phyloP scores from a whole-genome alignment of 2,113 vertebrate species.

The Poicephalus gulielmi region DNA sequence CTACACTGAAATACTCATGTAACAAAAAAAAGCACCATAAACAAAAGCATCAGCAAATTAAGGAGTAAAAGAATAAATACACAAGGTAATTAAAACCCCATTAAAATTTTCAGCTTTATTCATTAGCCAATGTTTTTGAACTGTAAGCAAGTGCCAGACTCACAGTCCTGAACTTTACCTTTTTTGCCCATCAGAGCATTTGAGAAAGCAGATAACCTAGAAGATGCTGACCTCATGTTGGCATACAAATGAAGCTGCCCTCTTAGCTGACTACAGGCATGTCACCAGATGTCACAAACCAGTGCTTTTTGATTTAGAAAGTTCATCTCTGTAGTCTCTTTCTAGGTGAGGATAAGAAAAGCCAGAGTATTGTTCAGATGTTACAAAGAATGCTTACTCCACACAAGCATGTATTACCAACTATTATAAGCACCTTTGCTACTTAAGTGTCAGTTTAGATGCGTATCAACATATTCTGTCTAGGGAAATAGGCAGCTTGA shows the following conservation, averaged over 20 bases:
- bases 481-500: background rate
- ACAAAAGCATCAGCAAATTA: background rate
- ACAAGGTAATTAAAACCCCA: background rate
- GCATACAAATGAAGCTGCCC: background rate
- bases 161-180: background rate
- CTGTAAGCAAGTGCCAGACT: background rate
- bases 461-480: background rate
- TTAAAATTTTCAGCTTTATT: background rate
- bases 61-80: background rate
- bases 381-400: background rate
- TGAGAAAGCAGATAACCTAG: background rate
- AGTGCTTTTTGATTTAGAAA: background rate
- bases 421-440: background rate
- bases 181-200: fast-evolving
- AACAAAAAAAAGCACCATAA: background rate
- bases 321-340: background rate
- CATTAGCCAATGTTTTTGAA: background rate
- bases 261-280: background rate
- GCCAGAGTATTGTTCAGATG: background rate
- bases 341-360: background rate
- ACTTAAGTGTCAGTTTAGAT: background rate
- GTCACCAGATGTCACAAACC: background rate
- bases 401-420: background rate
- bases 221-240: background rate
- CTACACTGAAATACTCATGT: background rate